These are phyloP conservation scores for Brenthis ino DNA, from an alignment of 2,888 invertebrate species.

Conservation along the genomic window DNA sequence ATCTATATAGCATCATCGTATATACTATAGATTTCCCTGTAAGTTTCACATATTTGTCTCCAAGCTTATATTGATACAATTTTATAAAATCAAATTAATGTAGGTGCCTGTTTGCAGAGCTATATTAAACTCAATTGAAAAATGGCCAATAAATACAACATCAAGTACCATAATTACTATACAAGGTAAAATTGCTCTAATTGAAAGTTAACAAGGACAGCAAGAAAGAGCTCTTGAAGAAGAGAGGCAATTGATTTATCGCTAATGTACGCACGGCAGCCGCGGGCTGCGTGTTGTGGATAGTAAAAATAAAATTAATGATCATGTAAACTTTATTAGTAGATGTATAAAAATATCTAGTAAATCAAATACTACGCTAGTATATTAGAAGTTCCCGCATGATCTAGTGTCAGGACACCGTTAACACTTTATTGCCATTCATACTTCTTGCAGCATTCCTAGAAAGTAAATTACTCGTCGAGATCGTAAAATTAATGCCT, in stretches of 20 bases:
- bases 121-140: constrained; percentile 25
- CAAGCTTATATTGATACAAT: background rate
- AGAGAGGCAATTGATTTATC: constrained; percentile 62
- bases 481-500: constrained; percentile 75
- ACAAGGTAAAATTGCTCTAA: constrained; percentile 38
- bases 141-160: constrained; percentile 37
- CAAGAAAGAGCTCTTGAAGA: constrained; percentile 35
- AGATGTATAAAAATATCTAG: constrained; percentile 67
- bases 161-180: constrained; percentile 39
- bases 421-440: constrained; percentile 73
- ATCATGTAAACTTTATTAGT: constrained; percentile 76
- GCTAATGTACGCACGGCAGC: constrained; percentile 55
- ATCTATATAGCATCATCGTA: background rate
- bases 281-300: constrained; percentile 50
- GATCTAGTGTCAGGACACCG: constrained; percentile 58
- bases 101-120: constrained; percentile 16
- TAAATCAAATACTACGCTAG: constrained; percentile 63
- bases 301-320: constrained; percentile 78
- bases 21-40: background rate
- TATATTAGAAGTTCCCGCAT: constrained; percentile 41
- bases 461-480: constrained; percentile 75
- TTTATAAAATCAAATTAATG: constrained; percentile 4
- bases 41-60: background rate
- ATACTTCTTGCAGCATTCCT: constrained; percentile 72
- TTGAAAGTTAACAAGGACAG: constrained; percentile 41